Evolutionary conservation across 2,113 vertebrate genomes (phyloP).

Genomic region (Nothoprocta perdicaria): DNA sequence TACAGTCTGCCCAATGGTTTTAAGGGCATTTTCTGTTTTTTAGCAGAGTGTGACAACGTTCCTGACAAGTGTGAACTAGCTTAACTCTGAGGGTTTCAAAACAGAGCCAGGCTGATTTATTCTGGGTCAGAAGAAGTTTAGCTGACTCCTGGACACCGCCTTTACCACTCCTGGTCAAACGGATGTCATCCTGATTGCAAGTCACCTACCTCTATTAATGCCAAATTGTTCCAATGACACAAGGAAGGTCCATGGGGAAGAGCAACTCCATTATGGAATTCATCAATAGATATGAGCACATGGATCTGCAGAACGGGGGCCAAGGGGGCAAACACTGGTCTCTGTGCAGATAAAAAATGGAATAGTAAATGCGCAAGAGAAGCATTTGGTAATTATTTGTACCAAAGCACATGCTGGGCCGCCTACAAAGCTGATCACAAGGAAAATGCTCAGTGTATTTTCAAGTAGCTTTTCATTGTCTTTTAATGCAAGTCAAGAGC

Average conservation of each 20-base stretch:
- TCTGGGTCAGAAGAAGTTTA: neutral
- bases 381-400: conserved; percentile 42
- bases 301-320: neutral
- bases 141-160: neutral
- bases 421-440: conserved; percentile 29
- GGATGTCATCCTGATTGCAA: neutral
- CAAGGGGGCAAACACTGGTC: neutral
- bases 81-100: neutral
- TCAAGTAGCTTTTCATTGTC: conserved; percentile 37
- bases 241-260: neutral
- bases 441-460: conserved; percentile 24
- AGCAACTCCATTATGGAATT: neutral
- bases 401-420: conserved; percentile 33
- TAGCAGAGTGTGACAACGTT: neutral
- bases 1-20: neutral
- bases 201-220: neutral
- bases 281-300: neutral
- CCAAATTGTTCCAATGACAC: neutral
- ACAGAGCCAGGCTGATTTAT: neutral
- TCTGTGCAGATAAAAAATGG: neutral
- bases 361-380: conserved; percentile 21
- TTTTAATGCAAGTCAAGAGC: conserved; percentile 25
- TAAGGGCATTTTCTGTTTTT: neutral
- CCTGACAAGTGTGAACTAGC: neutral
- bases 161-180: neutral